A percentile compares a stretch with the other conserved stretches of the same genome.
These are phyloP conservation scores for Trachelus iudaicus DNA, from an alignment of 2,888 invertebrate species.

Conservation along the genomic window DNA sequence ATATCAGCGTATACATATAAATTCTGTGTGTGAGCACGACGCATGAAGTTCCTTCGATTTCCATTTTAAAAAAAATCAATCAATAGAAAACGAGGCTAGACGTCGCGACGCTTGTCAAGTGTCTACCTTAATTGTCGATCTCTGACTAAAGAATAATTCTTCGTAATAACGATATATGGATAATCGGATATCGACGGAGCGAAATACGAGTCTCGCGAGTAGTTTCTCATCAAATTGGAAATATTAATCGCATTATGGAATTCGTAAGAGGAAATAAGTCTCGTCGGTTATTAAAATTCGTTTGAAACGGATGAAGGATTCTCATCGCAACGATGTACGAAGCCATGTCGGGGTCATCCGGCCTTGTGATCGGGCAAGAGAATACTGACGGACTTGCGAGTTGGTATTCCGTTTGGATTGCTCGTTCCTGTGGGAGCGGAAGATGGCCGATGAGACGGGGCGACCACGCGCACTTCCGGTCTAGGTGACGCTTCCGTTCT, in stretches of 20 bases:
- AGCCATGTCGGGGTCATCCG: conserved; percentile 58
- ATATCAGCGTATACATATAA: not conserved
- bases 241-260: not conserved
- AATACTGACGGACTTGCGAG: conserved; percentile 62
- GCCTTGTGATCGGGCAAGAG: conserved; percentile 54
- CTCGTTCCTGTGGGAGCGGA: conserved; percentile 21
- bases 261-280: conserved; percentile 1
- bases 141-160: not conserved
- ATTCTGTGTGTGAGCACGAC: not conserved
- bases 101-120: too few relatives aligned
- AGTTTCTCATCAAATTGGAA: too few relatives aligned
- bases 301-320: conserved; percentile 42
- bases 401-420: conserved; percentile 25
- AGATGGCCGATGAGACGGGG: conserved; percentile 52
- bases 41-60: not conserved
- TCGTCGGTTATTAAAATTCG: conserved; percentile 9
- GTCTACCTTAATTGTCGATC: not conserved
- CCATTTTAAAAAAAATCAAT: not conserved
- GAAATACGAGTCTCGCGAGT: too few relatives aligned
- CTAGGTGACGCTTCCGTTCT: conserved; percentile 46
- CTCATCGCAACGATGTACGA: conserved; percentile 55
- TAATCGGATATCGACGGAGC: too few relatives aligned
- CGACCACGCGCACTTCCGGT: conserved; percentile 58
- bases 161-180: not conserved
- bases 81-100: not conserved